Evolutionary conservation across 2,113 vertebrate genomes (phyloP).

Genomic region (Calypte anna): DNA sequence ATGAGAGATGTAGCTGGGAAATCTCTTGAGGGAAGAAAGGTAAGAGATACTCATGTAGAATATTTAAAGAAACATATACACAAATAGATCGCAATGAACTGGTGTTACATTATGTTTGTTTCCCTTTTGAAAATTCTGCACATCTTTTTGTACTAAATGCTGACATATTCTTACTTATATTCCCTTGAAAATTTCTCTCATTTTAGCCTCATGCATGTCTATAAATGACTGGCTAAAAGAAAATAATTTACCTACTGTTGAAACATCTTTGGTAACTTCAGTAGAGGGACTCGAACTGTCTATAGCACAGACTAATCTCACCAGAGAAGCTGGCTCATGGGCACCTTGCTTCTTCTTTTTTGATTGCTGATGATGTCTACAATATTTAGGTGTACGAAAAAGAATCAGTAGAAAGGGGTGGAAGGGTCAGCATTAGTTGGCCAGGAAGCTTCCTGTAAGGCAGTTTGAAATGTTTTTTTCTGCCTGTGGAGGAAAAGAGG

Average conservation of each 20-base stretch:
- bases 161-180: not conserved
- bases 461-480: not conserved
- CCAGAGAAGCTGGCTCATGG: not conserved
- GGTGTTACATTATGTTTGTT: not conserved
- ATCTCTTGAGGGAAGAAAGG: not conserved
- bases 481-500: not conserved
- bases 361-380: not conserved
- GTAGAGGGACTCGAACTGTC: not conserved
- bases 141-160: not conserved
- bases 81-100: not conserved
- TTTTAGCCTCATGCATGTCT: not conserved
- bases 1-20: constrained; percentile 16
- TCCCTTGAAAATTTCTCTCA: not conserved
- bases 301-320: not conserved
- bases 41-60: not conserved
- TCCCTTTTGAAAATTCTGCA: not conserved
- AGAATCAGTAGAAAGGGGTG: not conserved
- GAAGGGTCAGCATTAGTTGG: not conserved
- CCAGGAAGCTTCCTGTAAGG: not conserved
- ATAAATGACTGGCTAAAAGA: not conserved
- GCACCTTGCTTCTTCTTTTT: not conserved
- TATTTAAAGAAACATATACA: not conserved
- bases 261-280: not conserved
- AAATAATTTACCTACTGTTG: not conserved
- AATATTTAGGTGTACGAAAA: not conserved